phyloP scores from a whole-genome alignment of 2,888 invertebrate genomes.

The Brachyopa scutellaris region DNA sequence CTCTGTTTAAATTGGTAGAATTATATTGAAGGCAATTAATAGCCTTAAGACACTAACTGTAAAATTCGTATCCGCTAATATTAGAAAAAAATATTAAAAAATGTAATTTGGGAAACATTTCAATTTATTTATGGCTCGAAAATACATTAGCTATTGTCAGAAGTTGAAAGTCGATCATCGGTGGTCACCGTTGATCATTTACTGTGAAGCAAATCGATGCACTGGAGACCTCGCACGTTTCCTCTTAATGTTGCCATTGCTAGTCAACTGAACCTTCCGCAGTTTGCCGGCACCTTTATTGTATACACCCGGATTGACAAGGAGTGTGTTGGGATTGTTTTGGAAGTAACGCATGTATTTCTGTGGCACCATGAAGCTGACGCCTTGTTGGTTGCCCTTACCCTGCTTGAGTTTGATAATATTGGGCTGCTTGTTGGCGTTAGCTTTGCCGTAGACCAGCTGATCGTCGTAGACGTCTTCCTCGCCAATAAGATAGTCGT shows the following conservation, averaged over 20 bases:
- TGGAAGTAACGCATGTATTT: constrained; percentile 78
- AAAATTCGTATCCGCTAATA: no score
- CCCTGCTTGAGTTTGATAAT: constrained; percentile 75
- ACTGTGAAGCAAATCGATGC: constrained; percentile 37
- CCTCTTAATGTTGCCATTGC: constrained; percentile 60
- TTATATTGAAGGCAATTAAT: no score
- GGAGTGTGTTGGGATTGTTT: constrained; percentile 76
- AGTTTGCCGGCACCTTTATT: constrained; percentile 32
- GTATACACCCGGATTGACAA: constrained; percentile 31
- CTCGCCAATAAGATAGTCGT: constrained; percentile 71
- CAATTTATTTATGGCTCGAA: constrained; percentile 25
- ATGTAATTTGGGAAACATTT: constrained; percentile 3
- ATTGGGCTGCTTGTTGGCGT: constrained; percentile 76
- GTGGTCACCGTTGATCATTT: no score
- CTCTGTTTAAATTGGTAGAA: no score
- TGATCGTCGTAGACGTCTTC: constrained; percentile 75
- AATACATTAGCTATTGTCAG: not conserved
- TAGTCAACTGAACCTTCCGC: constrained; percentile 75
- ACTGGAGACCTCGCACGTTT: constrained; percentile 39
- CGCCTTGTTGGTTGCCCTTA: constrained; percentile 74
- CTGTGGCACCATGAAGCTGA: constrained; percentile 78
- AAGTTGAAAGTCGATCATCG: not conserved
- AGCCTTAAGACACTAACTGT: no score
- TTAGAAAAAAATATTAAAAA: not conserved
- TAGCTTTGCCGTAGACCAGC: constrained; percentile 74